phyloP scores from a whole-genome alignment of 2,888 invertebrate genomes.

The Ypsolopha scabrella region DNA sequence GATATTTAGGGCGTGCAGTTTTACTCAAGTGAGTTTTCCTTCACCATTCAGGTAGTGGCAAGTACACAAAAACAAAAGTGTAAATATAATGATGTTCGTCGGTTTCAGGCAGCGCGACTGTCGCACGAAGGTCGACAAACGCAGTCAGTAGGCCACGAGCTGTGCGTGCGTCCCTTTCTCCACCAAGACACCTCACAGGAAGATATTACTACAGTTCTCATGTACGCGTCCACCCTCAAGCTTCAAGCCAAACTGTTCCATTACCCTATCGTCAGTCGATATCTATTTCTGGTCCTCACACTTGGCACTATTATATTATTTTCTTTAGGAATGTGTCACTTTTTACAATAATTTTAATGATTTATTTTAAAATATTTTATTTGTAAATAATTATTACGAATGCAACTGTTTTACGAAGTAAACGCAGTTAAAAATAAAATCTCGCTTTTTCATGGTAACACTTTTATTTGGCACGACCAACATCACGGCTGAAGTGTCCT shows the following conservation, averaged over 20 bases:
- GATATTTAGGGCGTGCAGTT: no score
- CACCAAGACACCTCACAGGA: constrained; percentile 82
- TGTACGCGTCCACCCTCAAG: constrained; percentile 81
- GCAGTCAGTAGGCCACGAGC: constrained; percentile 82
- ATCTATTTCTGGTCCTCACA: constrained; percentile 74
- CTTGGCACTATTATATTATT: constrained; percentile 71
- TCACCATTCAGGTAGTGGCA: no score
- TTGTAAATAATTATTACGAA: neutral
- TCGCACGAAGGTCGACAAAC: constrained; percentile 78
- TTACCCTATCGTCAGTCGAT: constrained; percentile 78
- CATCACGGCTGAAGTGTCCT: no score
- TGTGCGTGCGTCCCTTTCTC: constrained; percentile 82
- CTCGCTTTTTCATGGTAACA: neutral
- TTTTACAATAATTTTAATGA: constrained; percentile 46
- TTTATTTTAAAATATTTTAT: neutral
- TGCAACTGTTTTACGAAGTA: no score
- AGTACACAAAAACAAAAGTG: neutral
- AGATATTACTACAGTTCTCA: constrained; percentile 80
- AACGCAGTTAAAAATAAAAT: neutral
- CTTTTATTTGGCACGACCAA: constrained; percentile 1
- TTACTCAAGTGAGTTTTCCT: no score
- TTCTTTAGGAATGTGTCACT: constrained; percentile 80
- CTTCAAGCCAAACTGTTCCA: constrained; percentile 81
- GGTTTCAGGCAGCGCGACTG: constrained; percentile 78
- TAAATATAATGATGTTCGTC: constrained; percentile 4